phyloP scores from a whole-genome alignment of 1,140 invertebrate genomes.

The Bombus impatiens region DNA sequence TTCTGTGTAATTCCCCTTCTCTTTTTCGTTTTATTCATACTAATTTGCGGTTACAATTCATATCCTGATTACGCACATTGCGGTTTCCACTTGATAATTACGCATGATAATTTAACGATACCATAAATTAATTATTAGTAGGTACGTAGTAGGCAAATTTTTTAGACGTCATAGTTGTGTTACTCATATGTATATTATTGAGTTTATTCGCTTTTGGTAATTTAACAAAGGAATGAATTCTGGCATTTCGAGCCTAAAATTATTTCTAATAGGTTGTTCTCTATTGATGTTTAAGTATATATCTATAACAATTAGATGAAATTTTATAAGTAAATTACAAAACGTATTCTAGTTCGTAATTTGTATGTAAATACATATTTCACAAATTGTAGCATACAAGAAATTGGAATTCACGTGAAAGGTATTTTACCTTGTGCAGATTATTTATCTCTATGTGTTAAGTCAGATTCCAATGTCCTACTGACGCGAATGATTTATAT shows the following conservation, averaged over 20 bases:
- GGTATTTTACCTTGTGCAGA: neutral
- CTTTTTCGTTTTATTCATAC: neutral
- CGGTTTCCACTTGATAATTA: slow-evolving; percentile 36
- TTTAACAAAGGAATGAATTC: neutral
- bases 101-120: neutral
- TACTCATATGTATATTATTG: neutral
- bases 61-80: slow-evolving; percentile 40
- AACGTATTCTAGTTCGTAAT: neutral
- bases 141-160: neutral
- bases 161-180: neutral
- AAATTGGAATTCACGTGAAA: neutral
- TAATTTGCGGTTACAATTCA: slow-evolving; percentile 55
- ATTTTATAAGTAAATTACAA: neutral
- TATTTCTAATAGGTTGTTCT: neutral
- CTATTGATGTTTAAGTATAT: neutral
- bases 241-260: too few species aligned
- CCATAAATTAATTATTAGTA: slow-evolving; percentile 5
- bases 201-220: neutral
- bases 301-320: neutral
- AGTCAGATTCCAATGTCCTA: neutral
- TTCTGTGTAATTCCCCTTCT: slow-evolving; percentile 16
- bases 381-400: neutral
- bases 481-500: neutral
- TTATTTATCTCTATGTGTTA: neutral
- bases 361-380: too few species aligned